Evolutionary conservation across 2,113 vertebrate species (phyloP).

Genomic region (Mirounga angustirostris): DNA sequence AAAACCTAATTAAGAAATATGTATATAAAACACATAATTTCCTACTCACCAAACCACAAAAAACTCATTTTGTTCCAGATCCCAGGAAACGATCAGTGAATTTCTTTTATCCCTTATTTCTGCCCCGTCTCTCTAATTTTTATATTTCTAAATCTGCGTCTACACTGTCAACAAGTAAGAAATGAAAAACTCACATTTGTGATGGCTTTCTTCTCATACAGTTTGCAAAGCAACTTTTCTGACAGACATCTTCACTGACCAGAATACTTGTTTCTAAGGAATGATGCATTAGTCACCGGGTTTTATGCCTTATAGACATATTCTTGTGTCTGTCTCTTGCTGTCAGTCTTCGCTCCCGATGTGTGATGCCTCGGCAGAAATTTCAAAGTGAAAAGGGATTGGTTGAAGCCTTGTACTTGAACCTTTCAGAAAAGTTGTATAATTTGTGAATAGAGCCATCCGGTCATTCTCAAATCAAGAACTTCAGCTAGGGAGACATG

Average conservation of each 20-base stretch:
- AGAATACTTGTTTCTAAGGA: not conserved
- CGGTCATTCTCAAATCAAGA: constrained; percentile 24
- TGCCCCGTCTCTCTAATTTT: not conserved
- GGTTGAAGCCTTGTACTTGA: not conserved
- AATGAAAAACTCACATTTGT: not conserved
- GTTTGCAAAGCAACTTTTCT: not conserved
- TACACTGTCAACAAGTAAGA: not conserved
- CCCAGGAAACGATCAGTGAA: not conserved
- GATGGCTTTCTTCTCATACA: not conserved
- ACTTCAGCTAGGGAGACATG: not conserved
- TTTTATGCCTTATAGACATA: not conserved
- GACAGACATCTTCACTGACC: not conserved
- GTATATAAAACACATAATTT: not conserved
- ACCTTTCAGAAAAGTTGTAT: constrained; percentile 33
- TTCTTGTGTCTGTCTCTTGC: not conserved
- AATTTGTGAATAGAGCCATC: not conserved
- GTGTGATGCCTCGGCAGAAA: not conserved
- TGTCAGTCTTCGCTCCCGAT: not conserved
- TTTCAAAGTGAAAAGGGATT: not conserved
- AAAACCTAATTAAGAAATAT: constrained; percentile 14
- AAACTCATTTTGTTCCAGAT: not conserved
- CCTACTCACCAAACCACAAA: not conserved
- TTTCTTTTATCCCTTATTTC: not conserved
- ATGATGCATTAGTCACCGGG: not conserved
- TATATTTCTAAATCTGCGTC: not conserved